Percentiles rank a stretch among this genome's conserved stretches.
phyloP scores from a whole-genome alignment of 2,888 invertebrate species.

The Gymnoscelis rufifasciata region DNA sequence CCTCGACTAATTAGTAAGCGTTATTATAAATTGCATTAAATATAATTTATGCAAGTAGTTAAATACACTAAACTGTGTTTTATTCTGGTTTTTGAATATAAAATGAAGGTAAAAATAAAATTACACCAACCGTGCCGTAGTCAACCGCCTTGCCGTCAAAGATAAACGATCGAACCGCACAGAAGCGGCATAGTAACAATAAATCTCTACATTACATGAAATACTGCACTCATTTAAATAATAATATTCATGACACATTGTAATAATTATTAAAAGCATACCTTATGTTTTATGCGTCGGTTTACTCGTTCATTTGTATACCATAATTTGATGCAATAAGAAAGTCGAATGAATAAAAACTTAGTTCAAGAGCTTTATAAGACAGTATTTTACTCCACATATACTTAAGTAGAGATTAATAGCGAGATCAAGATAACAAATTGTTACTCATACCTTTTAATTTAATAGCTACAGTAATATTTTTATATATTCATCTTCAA shows the following conservation, averaged over 20 bases:
- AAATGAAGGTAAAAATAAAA: slow-evolving; percentile 36
- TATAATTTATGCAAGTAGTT: slow-evolving; percentile 31
- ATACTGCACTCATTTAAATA: slow-evolving; percentile 13
- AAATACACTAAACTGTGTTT: slow-evolving; percentile 35
- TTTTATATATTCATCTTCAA: too few species aligned
- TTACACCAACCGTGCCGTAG: slow-evolving; percentile 37
- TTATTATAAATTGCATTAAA: slow-evolving; percentile 20
- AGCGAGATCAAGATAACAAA: too few species aligned
- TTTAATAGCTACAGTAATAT: too few species aligned
- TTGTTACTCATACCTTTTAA: too few species aligned
- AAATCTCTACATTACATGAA: slow-evolving; percentile 18
- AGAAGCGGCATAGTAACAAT: slow-evolving; percentile 31
- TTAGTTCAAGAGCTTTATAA: too few species aligned
- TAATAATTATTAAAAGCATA: slow-evolving; percentile 7
- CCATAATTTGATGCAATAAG: too few species aligned
- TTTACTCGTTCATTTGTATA: neutral
- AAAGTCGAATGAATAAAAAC: too few species aligned
- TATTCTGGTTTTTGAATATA: slow-evolving; percentile 36
- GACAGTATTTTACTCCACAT: too few species aligned
- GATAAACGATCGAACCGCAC: slow-evolving; percentile 41
- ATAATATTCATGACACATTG: slow-evolving; percentile 7
- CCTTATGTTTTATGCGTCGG: neutral
- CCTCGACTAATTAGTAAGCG: neutral
- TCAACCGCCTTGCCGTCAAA: slow-evolving; percentile 37
- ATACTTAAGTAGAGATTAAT: too few species aligned